phyloP scores from a whole-genome alignment of 2,797 vertebrate species.

The Anguilla marmorata region DNA sequence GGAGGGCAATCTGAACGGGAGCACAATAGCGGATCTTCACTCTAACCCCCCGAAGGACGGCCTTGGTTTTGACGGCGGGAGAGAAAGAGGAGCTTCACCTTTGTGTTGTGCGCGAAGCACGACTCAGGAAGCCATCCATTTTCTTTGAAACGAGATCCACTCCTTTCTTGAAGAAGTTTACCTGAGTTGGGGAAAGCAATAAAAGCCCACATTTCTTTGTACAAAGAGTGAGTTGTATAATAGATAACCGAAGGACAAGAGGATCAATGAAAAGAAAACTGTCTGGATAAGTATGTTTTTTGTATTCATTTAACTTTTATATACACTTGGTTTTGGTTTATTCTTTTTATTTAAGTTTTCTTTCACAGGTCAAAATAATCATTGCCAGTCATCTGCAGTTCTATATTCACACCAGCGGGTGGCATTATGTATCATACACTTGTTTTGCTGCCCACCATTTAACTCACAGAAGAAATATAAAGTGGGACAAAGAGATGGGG shows the following conservation, averaged over 20 bases:
- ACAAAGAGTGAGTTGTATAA: neutral
- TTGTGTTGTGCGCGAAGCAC: conserved; percentile 84
- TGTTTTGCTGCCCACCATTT: neutral
- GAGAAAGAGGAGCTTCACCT: conserved; percentile 69
- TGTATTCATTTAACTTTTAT: neutral
- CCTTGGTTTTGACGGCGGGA: neutral
- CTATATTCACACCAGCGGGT: neutral
- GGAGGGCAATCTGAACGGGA: neutral
- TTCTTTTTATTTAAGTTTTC: neutral
- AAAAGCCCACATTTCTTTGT: neutral
- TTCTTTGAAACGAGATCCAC: conserved; percentile 90
- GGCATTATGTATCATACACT: neutral
- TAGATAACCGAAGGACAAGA: neutral
- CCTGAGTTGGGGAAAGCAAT: conserved; percentile 64
- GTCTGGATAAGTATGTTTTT: neutral
- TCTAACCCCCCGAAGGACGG: neutral
- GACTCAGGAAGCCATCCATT: conserved; percentile 87
- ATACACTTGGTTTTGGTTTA: neutral
- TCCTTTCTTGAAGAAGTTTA: conserved; percentile 93
- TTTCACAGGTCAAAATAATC: neutral
- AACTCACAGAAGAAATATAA: neutral
- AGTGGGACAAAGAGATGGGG: neutral
- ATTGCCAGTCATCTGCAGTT: neutral
- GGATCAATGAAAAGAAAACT: neutral
- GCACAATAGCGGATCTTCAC: neutral